Percentiles rank a stretch among this genome's conserved stretches.
Evolutionary conservation across 2,113 vertebrate genomes (phyloP).

Genomic region (Triplophysa tibetana): DNA sequence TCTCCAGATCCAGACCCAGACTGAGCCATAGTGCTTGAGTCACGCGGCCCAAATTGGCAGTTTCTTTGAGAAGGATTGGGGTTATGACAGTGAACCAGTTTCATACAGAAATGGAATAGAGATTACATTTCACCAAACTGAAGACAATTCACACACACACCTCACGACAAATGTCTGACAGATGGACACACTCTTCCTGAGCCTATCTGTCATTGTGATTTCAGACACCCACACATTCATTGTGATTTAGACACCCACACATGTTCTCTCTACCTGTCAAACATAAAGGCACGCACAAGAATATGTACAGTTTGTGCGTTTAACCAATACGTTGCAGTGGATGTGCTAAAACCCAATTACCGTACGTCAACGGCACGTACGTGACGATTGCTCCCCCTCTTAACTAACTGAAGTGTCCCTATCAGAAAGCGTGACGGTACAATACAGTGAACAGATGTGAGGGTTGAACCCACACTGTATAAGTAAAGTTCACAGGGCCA

Average conservation of each 20-base stretch:
- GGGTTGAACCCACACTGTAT: not conserved
- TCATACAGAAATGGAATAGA: constrained; percentile 51
- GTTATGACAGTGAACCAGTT: constrained; percentile 48
- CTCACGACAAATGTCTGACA: constrained; percentile 17
- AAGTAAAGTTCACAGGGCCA: constrained; percentile 15
- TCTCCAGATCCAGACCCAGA: constrained; percentile 49
- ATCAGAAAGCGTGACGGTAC: not conserved
- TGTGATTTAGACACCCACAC: constrained; percentile 23
- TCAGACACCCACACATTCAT: constrained; percentile 25
- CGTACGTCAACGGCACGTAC: not conserved
- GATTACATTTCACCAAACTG: constrained; percentile 49
- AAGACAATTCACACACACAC: constrained; percentile 48
- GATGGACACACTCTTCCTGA: constrained; percentile 6
- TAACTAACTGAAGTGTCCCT: not conserved
- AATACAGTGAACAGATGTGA: not conserved
- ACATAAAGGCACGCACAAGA: constrained; percentile 16
- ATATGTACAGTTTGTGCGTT: not conserved
- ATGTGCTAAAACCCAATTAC: not conserved
- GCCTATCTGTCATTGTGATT: constrained; percentile 14
- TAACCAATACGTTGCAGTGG: not conserved
- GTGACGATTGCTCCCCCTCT: not conserved
- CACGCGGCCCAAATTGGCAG: constrained; percentile 52
- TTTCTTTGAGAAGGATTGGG: constrained; percentile 53
- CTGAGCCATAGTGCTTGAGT: constrained; percentile 40
- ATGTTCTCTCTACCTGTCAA: not conserved